Base-by-base conservation (phyloP, 2,888 invertebrate species). In the Ichneumoninae sp. region DNA sequence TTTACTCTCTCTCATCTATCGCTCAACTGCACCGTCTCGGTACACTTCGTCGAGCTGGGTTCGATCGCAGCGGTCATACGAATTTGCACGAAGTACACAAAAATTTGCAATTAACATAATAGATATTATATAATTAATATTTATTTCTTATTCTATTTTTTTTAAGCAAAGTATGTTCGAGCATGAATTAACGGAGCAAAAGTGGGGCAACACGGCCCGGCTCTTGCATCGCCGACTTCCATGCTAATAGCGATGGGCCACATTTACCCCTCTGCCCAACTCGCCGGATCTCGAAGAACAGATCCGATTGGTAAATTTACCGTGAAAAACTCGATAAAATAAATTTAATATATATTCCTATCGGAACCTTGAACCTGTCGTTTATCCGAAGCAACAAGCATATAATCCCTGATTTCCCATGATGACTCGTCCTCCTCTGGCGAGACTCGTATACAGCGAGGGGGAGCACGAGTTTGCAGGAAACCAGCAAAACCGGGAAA, bases 401-500 rank as follows among this genome's bases (percentile, higher is more conserved):
- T 50, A 50, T 30, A 75, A 76, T 71, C 70, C 66, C 74, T 65
- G 54, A 47, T 80, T 71, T 57, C 70, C 52, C 52, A 19, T 52
- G 70, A 83, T 76, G 75, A 75, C 57, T 70, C 76, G 16, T 63
- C n/a, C 68, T 65, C 47, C 65, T 19, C 13, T 16, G 44, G 33
- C 54, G 63, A 65, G 70, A 75, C 47, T 63, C 63, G 63, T 33
- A 60, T 52, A 19, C 19, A 19, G 63, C 63, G 22, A 30, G 30
- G 63, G 52, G 44, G 36, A 33, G 33, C 13, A 44, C 30, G 63
- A 54, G 47, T 65, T 65, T 50, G 16, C 36, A 65, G 40, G 81
- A 74, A 82, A 74, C 52, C 44, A 78, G 82, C 33, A 69, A 79
- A 83, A 83, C 78, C 69, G 81, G 82, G 78, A 85, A 83, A 85